Conservation (phyloP, 1,140 invertebrate genomes). For the Aphidius gifuensis region DNA sequence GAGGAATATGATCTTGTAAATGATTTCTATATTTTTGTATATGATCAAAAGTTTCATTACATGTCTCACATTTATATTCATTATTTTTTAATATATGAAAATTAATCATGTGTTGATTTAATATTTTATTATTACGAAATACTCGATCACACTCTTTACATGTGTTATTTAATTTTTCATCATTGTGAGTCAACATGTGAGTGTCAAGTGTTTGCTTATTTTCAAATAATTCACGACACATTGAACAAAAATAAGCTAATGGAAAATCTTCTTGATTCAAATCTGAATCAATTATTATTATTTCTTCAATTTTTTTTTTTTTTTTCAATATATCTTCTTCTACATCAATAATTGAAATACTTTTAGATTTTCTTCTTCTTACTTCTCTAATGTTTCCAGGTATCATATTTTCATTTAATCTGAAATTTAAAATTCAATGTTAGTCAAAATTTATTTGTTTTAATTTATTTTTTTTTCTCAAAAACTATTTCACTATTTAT, state of each 20-base stretch:
- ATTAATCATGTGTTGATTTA: slow-evolving; percentile 46
- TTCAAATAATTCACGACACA: slow-evolving; percentile 39
- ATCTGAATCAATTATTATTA: slow-evolving; percentile 17
- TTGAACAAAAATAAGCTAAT: slow-evolving; percentile 40
- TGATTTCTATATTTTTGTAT: slow-evolving; percentile 52
- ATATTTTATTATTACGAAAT: slow-evolving; percentile 37
- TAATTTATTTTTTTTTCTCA: too few species aligned
- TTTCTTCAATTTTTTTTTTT: background rate
- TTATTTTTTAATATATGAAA: slow-evolving; percentile 32
- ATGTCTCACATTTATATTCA: slow-evolving; percentile 45
- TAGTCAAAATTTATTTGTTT: too few species aligned
- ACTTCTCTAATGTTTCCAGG: too few species aligned
- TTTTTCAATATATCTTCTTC: background rate
- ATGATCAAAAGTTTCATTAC: slow-evolving; percentile 48
- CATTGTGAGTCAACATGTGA: slow-evolving; percentile 33
- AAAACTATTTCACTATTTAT: too few species aligned
- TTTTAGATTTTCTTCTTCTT: background rate
- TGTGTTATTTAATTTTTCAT: slow-evolving; percentile 40
- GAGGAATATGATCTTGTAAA: slow-evolving; percentile 39
- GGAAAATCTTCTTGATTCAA: slow-evolving; percentile 34
- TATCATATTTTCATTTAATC: too few species aligned
- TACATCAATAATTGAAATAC: slow-evolving; percentile 1
- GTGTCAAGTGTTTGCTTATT: slow-evolving; percentile 36
- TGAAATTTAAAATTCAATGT: too few species aligned
- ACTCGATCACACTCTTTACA: slow-evolving; percentile 44